A percentile compares a stretch with the other conserved stretches of the same genome.
Evolutionary conservation across 2,888 invertebrate species (phyloP).

Genomic region (Zhuqinia jingwanae): DNA sequence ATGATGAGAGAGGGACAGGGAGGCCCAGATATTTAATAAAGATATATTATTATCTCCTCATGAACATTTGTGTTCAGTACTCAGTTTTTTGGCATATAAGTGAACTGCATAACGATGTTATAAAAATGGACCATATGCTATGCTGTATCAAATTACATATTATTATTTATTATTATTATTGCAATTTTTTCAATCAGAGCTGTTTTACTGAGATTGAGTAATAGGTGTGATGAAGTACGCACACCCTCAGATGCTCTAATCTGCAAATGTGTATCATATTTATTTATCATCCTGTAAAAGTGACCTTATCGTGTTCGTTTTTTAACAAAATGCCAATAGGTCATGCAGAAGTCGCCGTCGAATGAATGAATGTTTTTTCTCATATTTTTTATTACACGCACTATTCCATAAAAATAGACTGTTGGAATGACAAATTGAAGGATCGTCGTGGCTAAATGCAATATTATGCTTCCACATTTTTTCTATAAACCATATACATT

Average conservation of each 20-base stretch:
- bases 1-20: too few species aligned
- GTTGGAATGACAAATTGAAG: not conserved
- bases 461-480: too few species aligned
- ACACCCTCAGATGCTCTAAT: conserved; percentile 3
- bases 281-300: not conserved
- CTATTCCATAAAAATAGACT: not conserved
- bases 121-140: too few species aligned
- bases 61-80: too few species aligned
- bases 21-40: not conserved
- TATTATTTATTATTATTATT: too few species aligned
- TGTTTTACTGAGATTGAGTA: too few species aligned
- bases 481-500: too few species aligned
- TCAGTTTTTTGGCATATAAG: too few species aligned
- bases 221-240: conserved; percentile 43
- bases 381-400: not conserved
- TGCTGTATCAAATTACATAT: conserved; percentile 31
- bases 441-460: too few species aligned
- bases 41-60: too few species aligned
- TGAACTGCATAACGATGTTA: too few species aligned
- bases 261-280: conserved; percentile 9
- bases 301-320: conserved; percentile 9
- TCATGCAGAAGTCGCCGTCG: conserved; percentile 8
- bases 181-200: conserved; percentile 11
- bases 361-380: conserved; percentile 15
- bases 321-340: conserved; percentile 12